Conservation (phyloP, 2,113 vertebrate species). For the Proteles cristata region DNA sequence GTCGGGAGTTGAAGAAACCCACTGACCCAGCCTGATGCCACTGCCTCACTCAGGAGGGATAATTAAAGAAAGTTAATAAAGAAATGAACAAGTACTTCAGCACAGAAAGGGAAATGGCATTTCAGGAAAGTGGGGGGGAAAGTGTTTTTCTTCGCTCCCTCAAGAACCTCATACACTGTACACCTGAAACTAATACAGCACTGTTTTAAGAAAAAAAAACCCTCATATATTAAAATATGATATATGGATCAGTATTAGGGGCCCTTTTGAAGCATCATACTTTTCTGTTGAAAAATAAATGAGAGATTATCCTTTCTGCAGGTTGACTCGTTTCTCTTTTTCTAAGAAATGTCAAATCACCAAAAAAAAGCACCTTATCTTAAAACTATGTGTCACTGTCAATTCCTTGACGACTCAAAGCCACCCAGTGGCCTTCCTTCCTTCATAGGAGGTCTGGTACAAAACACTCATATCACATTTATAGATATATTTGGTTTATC, state of each 20-base stretch:
- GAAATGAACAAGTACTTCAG: neutral
- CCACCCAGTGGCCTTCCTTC: no score
- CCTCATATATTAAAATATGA: neutral
- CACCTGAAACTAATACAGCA: neutral
- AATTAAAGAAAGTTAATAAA: neutral
- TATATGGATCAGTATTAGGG: neutral
- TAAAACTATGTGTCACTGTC: neutral
- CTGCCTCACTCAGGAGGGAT: neutral
- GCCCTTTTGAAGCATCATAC: neutral
- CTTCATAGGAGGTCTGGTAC: fast-evolving
- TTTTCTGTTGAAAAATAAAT: neutral
- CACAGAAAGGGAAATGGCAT: neutral
- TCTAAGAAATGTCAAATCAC: neutral
- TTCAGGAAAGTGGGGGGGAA: neutral
- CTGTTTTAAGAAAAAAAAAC: neutral
- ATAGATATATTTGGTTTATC: neutral
- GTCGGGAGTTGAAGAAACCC: neutral
- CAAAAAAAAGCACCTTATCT: neutral
- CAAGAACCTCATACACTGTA: neutral
- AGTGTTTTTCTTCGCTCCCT: fast-evolving
- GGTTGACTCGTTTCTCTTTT: neutral
- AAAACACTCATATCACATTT: neutral
- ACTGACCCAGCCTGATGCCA: fast-evolving
- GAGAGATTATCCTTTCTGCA: neutral
- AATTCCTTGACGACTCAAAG: neutral